Conservation (phyloP, 2,113 vertebrate genomes). For the Thymallus thymallus region DNA sequence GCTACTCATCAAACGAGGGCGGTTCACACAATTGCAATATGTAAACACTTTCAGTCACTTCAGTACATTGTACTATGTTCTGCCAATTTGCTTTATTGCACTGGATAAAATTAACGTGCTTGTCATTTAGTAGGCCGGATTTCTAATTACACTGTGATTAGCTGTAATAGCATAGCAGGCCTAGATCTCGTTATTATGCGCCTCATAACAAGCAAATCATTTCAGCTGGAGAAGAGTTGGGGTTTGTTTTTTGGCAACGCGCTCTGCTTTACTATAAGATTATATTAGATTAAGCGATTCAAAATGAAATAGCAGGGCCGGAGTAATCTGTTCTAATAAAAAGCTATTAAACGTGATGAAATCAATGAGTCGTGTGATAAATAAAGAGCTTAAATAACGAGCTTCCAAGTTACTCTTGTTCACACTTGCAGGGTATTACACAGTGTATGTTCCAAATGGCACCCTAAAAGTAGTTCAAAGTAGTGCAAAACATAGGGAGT, state of each 20-base stretch:
- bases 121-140: background rate
- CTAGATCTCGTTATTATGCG: background rate
- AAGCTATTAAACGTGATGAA: conserved; percentile 21
- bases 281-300: background rate
- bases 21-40: too few species aligned
- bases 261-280: background rate
- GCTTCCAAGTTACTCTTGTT: conserved; percentile 24
- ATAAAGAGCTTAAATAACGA: conserved; percentile 7
- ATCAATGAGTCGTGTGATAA: conserved; percentile 27
- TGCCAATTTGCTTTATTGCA: too few species aligned
- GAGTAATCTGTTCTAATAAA: background rate
- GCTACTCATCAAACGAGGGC: too few species aligned
- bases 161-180: background rate
- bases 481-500: too few species aligned
- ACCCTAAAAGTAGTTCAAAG: background rate
- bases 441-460: background rate
- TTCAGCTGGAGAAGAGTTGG: background rate
- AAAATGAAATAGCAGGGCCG: background rate
- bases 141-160: background rate
- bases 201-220: background rate
- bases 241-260: background rate
- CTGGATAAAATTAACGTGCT: background rate
- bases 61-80: too few species aligned
- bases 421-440: conserved; percentile 15
- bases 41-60: too few species aligned